Percentiles rank a stretch among this genome's conserved stretches.
Evolutionary conservation across 2,797 vertebrate species (phyloP).

Genomic region (Sebastes variabilis): DNA sequence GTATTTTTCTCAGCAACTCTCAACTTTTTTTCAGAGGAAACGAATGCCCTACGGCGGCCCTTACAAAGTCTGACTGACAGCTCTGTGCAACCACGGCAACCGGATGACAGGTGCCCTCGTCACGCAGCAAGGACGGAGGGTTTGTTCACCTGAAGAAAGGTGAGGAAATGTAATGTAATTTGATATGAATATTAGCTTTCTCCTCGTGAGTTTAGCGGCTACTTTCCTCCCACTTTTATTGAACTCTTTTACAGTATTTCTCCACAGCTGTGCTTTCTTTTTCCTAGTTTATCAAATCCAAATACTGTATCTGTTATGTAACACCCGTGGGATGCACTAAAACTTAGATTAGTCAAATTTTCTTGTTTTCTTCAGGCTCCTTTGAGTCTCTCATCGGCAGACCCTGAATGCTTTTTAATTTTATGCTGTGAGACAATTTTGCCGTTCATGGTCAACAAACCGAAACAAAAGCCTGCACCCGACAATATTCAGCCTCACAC

Average conservation of each 20-base stretch:
- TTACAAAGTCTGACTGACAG: slow-evolving; percentile 45
- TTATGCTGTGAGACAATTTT: not conserved
- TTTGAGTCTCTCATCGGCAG: not conserved
- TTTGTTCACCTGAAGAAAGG: not conserved
- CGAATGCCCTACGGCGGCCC: not conserved
- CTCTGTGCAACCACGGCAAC: slow-evolving; percentile 9
- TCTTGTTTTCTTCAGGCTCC: slow-evolving; percentile 4
- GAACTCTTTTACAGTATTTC: slow-evolving; percentile 4
- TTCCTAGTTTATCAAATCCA: slow-evolving; percentile 8
- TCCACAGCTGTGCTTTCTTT: slow-evolving; percentile 1
- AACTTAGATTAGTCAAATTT: slow-evolving; percentile 28
- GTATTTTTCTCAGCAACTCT: slow-evolving; percentile 18
- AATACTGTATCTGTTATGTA: slow-evolving; percentile 37
- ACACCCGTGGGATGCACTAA: slow-evolving; percentile 32
- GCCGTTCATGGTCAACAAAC: slow-evolving; percentile 4
- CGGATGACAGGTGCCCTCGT: slow-evolving; percentile 1
- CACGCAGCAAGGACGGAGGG: not conserved
- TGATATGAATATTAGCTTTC: not conserved
- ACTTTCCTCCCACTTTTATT: not conserved
- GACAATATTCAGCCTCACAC: not conserved
- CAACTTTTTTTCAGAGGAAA: slow-evolving; percentile 20
- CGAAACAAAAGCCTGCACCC: not conserved
- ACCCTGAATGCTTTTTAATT: slow-evolving; percentile 6
- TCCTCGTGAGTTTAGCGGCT: not conserved
- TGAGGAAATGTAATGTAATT: slow-evolving; percentile 2